phyloP scores from a whole-genome alignment of 2,797 vertebrate genomes.

The Tragopan temminckii region DNA sequence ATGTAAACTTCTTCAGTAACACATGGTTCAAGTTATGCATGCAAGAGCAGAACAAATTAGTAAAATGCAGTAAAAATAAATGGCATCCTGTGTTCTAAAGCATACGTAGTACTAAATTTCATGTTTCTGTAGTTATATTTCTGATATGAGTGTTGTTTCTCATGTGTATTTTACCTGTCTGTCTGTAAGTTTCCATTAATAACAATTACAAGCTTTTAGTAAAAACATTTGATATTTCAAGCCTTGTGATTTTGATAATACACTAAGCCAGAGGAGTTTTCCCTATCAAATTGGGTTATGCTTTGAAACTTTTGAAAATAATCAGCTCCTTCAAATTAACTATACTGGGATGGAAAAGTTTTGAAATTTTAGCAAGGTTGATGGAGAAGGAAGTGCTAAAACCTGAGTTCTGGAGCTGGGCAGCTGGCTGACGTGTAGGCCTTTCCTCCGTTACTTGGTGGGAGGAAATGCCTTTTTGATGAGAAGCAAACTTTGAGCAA shows the following conservation, averaged over 20 bases:
- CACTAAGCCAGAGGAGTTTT: neutral
- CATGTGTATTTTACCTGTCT: neutral
- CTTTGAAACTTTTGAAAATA: neutral
- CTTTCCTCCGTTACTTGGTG: neutral
- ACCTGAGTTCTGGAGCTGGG: neutral
- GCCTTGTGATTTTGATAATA: neutral
- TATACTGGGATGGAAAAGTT: neutral
- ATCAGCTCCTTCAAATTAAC: neutral
- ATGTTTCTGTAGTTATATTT: neutral
- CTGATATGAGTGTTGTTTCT: neutral
- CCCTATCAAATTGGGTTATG: neutral
- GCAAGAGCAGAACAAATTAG: neutral
- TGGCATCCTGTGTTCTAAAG: neutral
- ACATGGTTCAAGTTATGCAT: accelerated
- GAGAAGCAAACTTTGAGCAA: neutral
- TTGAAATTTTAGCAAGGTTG: neutral
- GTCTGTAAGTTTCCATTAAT: neutral
- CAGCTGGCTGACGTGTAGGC: neutral
- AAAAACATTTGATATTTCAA: neutral
- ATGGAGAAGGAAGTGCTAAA: neutral
- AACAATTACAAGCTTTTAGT: neutral
- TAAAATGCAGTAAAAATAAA: neutral
- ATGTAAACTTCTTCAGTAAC: neutral
- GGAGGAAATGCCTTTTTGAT: neutral
- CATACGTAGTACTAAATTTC: neutral